A percentile compares a stretch with the other conserved stretches of the same genome.
phyloP scores from a whole-genome alignment of 1,140 invertebrate genomes.

The Zaprionus kolodkinae region DNA sequence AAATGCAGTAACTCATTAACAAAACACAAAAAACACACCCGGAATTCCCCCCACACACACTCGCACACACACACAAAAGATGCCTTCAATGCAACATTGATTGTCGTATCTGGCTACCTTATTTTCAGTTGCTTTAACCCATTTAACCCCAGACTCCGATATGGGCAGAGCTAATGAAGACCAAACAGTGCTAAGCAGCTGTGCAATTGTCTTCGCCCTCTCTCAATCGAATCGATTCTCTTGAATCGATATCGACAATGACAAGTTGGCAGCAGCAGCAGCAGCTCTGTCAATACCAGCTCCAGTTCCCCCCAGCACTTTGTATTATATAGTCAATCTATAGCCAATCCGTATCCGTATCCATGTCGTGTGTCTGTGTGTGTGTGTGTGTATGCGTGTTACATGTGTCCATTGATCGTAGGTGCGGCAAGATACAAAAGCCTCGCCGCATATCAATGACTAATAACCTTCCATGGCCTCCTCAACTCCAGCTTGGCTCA shows the following conservation, averaged over 20 bases:
- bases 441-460: conserved; percentile 66
- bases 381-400: neutral
- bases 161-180: conserved; percentile 46
- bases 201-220: conserved; percentile 4
- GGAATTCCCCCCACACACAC: neutral
- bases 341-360: conserved; percentile 1
- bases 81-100: neutral
- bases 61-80: conserved; percentile 8
- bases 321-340: too few relatives aligned
- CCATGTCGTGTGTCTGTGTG: neutral
- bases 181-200: conserved; percentile 5
- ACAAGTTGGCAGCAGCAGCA: conserved; percentile 6
- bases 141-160: conserved; percentile 5
- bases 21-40: conserved; percentile 12
- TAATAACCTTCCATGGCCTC: conserved; percentile 62
- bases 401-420: conserved; percentile 25
- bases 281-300: conserved; percentile 27
- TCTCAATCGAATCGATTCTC: too few relatives aligned
- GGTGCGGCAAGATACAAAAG: conserved; percentile 64
- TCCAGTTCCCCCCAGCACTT: neutral
- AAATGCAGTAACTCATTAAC: conserved; percentile 25
- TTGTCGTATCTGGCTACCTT: conserved; percentile 9
- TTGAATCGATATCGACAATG: neutral
- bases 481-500: conserved; percentile 13
- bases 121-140: conserved; percentile 2